Conservation (phyloP, 1,140 invertebrate species). For the Cotesia vestalis region DNA sequence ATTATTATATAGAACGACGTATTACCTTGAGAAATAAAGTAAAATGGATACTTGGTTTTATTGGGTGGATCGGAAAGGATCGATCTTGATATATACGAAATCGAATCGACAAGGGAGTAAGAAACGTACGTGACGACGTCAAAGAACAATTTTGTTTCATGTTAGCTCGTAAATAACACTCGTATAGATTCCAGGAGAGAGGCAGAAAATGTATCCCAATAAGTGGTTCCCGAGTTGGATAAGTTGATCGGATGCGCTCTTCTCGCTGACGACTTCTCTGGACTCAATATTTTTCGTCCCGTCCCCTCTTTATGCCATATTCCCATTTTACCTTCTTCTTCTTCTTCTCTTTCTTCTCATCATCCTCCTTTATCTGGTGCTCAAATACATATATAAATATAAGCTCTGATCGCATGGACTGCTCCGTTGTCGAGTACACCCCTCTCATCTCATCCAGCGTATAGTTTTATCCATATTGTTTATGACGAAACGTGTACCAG, state of each 20-base stretch:
- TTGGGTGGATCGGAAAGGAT: too few species aligned
- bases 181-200: slow-evolving; percentile 38
- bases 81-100: too few species aligned
- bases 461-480: slow-evolving; percentile 2
- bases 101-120: too few species aligned
- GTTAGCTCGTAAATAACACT: slow-evolving; percentile 40
- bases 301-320: slow-evolving; percentile 8
- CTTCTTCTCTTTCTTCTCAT: not conserved
- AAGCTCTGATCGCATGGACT: too few species aligned
- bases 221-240: slow-evolving; percentile 19
- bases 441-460: not conserved
- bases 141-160: slow-evolving; percentile 44
- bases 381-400: not conserved
- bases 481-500: slow-evolving; percentile 24
- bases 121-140: slow-evolving; percentile 48
- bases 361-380: not conserved
- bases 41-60: too few species aligned
- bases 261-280: too few species aligned
- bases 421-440: too few species aligned
- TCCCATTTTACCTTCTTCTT: slow-evolving; percentile 15
- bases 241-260: not conserved
- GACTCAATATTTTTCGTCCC: slow-evolving; percentile 20
- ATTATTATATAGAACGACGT: too few species aligned
- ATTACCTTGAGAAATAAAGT: too few species aligned
- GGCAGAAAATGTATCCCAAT: slow-evolving; percentile 32